These are phyloP conservation scores for Caenorhabditis inopinata DNA, from an alignment of 1,140 invertebrate species.

Conservation along the genomic window DNA sequence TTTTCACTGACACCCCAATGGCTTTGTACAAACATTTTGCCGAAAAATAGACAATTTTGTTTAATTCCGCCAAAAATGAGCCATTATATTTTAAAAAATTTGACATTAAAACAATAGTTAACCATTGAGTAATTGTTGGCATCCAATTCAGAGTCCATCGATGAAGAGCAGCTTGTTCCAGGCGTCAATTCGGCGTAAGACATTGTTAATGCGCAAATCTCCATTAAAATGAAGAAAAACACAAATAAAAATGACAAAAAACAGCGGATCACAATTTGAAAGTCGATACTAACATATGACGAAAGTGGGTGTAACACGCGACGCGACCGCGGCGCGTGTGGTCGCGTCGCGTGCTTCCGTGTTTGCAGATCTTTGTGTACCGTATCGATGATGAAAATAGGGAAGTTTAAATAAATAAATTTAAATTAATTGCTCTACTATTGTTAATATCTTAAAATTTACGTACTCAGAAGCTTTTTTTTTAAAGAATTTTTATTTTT, in stretches of 20 bases:
- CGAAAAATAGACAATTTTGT: background rate
- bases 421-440: too few relatives aligned
- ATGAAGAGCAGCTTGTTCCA: conserved; percentile 14
- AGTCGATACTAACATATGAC: too few relatives aligned
- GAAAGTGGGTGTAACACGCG: too few relatives aligned
- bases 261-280: too few relatives aligned
- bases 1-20: background rate
- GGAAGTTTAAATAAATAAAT: too few relatives aligned
- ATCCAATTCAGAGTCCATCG: background rate
- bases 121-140: background rate
- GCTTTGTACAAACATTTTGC: background rate
- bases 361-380: too few relatives aligned
- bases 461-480: too few relatives aligned
- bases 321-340: too few relatives aligned
- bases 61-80: background rate
- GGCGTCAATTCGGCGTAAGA: background rate
- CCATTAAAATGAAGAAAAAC: background rate
- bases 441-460: too few relatives aligned
- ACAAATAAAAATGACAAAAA: background rate
- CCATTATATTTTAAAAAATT: background rate
- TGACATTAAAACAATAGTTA: background rate
- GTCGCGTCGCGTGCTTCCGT: too few relatives aligned
- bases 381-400: too few relatives aligned
- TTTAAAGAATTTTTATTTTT: too few relatives aligned
- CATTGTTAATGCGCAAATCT: background rate